Evolutionary conservation across 2,797 vertebrate species (phyloP).

Genomic region (Pelodytes ibericus): DNA sequence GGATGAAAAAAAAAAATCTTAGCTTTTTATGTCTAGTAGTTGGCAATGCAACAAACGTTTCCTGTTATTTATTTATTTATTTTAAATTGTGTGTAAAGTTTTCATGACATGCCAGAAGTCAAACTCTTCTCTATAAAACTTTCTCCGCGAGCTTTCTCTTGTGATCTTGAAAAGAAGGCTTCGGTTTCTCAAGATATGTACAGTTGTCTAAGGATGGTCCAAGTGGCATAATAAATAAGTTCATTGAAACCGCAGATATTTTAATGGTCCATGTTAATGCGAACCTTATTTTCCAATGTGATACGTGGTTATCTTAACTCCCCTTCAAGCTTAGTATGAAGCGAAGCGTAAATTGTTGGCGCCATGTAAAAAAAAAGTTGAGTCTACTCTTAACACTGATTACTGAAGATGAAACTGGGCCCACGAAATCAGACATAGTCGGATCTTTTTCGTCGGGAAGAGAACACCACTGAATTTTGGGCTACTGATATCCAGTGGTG

Average conservation of each 20-base stretch:
- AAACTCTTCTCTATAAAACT: conserved; percentile 34
- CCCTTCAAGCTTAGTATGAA: too few relatives aligned
- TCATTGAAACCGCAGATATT: not conserved
- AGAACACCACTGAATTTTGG: too few relatives aligned
- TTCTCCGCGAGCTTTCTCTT: not conserved
- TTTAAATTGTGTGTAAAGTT: conserved; percentile 40
- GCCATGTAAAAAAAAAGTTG: too few relatives aligned
- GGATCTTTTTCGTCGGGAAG: too few relatives aligned
- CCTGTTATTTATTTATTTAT: conserved; percentile 44
- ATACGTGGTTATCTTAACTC: too few relatives aligned
- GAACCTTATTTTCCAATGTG: not conserved
- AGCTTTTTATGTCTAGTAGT: conserved; percentile 24
- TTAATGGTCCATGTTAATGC: not conserved
- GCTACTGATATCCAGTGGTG: too few relatives aligned
- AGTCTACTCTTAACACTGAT: too few relatives aligned
- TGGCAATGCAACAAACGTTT: conserved; percentile 46
- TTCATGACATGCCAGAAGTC: conserved; percentile 40
- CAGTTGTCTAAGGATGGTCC: not conserved
- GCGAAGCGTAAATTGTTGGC: too few relatives aligned
- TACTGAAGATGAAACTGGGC: too few relatives aligned
- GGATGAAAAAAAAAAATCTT: conserved; percentile 21
- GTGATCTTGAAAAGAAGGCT: not conserved
- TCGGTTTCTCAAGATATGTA: not conserved
- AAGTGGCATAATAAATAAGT: not conserved
- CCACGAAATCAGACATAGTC: too few relatives aligned